phyloP scores from a whole-genome alignment of 2,888 invertebrate species.

The Acronicta psi region DNA sequence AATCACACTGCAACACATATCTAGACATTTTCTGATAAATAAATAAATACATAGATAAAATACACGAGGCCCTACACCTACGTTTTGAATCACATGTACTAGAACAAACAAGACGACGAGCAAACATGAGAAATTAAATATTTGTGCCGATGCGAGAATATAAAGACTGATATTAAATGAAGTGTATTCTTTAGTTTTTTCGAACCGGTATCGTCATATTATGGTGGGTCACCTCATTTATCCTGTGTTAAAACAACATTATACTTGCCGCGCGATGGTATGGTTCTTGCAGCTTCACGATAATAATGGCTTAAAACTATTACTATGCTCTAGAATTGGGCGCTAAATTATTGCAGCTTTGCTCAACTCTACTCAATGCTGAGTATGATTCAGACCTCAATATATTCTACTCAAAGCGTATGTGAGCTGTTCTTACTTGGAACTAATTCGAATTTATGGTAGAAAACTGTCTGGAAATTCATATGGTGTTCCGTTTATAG shows the following conservation, averaged over 20 bases:
- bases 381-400: not conserved
- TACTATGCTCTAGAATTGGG: not conserved
- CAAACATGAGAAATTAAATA: not conserved
- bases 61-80: not conserved
- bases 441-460: not conserved
- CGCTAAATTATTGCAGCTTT: not conserved
- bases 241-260: too few relatives aligned
- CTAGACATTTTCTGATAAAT: not conserved
- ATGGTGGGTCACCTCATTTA: too few relatives aligned
- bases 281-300: too few relatives aligned
- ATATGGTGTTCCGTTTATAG: too few relatives aligned
- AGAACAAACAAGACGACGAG: not conserved
- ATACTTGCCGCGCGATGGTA: too few relatives aligned
- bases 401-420: not conserved
- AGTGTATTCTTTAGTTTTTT: too few relatives aligned
- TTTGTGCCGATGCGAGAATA: not conserved
- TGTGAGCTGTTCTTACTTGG: not conserved
- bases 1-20: not conserved
- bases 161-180: not conserved
- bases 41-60: not conserved
- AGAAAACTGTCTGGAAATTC: too few relatives aligned
- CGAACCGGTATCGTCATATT: too few relatives aligned
- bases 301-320: not conserved
- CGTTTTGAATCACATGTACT: constrained; percentile 1
- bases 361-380: not conserved